A percentile compares a stretch with the other conserved stretches of the same genome.
Evolutionary conservation across 1,140 invertebrate species (phyloP).

Genomic region (Octopus bimaculoides): DNA sequence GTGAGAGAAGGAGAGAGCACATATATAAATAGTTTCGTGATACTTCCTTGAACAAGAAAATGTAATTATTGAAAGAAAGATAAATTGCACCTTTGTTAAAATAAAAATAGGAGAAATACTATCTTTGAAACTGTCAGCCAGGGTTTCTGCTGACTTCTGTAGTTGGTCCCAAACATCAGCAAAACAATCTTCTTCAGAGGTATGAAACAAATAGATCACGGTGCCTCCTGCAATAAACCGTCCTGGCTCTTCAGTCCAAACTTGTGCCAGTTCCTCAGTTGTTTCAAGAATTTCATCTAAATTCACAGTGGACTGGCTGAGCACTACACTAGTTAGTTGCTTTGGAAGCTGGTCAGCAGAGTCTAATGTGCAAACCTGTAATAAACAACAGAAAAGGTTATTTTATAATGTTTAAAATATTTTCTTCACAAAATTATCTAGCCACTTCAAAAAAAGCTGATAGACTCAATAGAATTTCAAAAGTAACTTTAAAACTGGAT

Average conservation of each 20-base stretch:
- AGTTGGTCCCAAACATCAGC: neutral
- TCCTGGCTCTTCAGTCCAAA: neutral
- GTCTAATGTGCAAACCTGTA: neutral
- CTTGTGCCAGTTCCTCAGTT: conserved; percentile 2
- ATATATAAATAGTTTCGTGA: no score
- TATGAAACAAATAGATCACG: neutral
- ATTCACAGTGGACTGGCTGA: neutral
- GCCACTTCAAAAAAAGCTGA: no score
- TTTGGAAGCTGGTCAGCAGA: neutral
- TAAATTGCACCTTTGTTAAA: neutral
- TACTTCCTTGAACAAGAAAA: no score
- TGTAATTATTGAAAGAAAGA: no score
- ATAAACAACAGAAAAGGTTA: neutral
- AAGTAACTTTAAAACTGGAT: no score
- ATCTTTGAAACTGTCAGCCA: conserved; percentile 5
- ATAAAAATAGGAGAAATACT: neutral
- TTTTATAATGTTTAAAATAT: no score
- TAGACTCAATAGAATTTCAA: no score
- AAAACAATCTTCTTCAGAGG: neutral
- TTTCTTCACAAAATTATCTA: no score
- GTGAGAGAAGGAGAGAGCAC: no score
- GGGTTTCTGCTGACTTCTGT: neutral
- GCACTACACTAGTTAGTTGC: neutral
- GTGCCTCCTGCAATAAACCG: neutral
- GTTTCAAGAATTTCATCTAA: neutral